These are phyloP conservation scores for Mesoclemmys tuberculata DNA, from an alignment of 2,113 vertebrate species.

Conservation along the genomic window DNA sequence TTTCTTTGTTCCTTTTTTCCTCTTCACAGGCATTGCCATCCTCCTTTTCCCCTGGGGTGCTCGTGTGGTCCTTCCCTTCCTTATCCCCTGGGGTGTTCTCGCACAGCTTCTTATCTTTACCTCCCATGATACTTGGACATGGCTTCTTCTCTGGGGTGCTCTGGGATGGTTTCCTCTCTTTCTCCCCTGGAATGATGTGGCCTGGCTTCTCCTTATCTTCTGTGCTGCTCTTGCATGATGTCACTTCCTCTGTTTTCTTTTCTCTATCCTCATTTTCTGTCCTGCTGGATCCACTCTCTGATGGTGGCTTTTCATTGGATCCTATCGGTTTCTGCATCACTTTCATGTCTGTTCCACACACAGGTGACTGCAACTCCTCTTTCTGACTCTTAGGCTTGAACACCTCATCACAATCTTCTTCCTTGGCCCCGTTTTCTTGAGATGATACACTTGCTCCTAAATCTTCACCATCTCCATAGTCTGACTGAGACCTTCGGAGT, in stretches of 20 bases:
- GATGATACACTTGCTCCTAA: slow-evolving; percentile 15
- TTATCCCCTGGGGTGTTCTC: neutral
- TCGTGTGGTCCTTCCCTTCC: neutral
- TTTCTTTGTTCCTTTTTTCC: neutral
- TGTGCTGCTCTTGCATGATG: neutral
- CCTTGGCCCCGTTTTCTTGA: slow-evolving; percentile 80
- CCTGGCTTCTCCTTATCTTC: neutral
- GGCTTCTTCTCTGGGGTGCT: neutral
- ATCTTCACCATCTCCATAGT: slow-evolving; percentile 69
- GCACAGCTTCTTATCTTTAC: neutral
- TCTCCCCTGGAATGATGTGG: neutral
- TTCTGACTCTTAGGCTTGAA: slow-evolving; percentile 50
- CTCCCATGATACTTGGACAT: neutral
- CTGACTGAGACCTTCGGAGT: slow-evolving; percentile 81
- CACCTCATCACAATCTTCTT: slow-evolving; percentile 66
- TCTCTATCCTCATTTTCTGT: slow-evolving; percentile 49
- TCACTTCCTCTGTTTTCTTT: neutral
- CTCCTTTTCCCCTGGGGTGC: neutral
- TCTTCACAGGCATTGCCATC: neutral
- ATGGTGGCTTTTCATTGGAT: slow-evolving; percentile 1
- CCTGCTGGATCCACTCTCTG: slow-evolving; percentile 36
- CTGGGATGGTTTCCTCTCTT: neutral
- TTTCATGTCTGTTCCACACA: neutral
- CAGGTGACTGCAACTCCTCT: neutral
- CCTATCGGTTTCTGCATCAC: neutral